These are phyloP conservation scores for Syrphus vitripennis DNA, from an alignment of 2,888 invertebrate species.

Conservation along the genomic window DNA sequence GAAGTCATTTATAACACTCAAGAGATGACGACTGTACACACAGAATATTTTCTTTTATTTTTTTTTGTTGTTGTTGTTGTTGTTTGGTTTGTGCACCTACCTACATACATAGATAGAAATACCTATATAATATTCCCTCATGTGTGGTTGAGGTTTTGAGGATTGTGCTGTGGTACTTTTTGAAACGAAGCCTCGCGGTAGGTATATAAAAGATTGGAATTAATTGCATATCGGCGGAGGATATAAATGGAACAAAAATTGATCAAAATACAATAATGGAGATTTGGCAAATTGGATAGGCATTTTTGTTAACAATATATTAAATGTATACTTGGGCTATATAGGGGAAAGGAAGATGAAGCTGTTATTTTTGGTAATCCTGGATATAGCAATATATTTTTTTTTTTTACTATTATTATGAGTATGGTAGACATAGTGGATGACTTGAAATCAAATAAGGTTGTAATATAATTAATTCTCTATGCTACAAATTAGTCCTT, in stretches of 20 bases:
- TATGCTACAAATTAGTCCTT: no score
- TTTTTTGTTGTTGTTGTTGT: no score
- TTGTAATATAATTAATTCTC: no score
- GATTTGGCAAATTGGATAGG: slow-evolving; percentile 51
- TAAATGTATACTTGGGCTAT: not conserved
- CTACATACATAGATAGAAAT: no score
- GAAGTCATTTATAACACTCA: slow-evolving; percentile 63
- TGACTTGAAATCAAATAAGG: no score
- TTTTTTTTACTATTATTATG: no score
- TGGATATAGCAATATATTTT: no score
- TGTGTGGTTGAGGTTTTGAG: not conserved
- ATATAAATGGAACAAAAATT: slow-evolving; percentile 60
- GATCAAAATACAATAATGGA: slow-evolving; percentile 59
- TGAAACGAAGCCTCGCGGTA: slow-evolving; percentile 25
- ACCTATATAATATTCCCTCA: not conserved
- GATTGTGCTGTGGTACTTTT: not conserved
- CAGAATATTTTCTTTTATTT: not conserved
- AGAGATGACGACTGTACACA: slow-evolving; percentile 26
- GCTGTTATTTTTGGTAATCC: not conserved
- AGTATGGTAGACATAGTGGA: not conserved
- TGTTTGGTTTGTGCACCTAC: not conserved
- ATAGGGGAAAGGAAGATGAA: not conserved
- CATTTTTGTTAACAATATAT: not conserved
- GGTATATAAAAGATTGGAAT: slow-evolving; percentile 13
- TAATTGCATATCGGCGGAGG: slow-evolving; percentile 62